phyloP scores from a whole-genome alignment of 1,140 invertebrate genomes.

The Trichoplusia ni region DNA sequence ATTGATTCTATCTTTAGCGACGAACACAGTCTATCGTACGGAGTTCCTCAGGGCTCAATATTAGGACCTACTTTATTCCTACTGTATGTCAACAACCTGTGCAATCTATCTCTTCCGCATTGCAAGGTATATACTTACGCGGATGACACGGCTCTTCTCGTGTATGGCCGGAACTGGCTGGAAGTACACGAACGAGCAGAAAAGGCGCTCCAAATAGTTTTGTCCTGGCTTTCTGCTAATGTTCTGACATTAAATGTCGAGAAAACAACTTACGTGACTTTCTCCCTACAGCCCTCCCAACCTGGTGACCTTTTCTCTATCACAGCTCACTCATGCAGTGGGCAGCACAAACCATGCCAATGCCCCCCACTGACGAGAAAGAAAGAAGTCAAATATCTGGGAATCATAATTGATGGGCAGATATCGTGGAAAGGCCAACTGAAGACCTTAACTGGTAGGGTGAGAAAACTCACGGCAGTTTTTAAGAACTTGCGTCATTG shows the following conservation, averaged over 20 bases:
- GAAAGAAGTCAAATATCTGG: constrained; percentile 9
- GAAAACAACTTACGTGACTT: neutral
- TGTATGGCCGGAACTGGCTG: too few relatives aligned
- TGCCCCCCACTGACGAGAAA: neutral
- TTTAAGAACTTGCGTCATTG: neutral
- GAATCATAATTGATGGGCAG: neutral
- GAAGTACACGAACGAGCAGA: too few relatives aligned
- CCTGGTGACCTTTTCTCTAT: neutral
- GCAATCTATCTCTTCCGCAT: too few relatives aligned
- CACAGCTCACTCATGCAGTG: neutral
- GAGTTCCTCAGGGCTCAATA: too few relatives aligned
- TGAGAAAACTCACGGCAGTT: neutral
- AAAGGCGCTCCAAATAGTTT: neutral
- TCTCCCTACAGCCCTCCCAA: neutral
- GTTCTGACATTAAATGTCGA: neutral
- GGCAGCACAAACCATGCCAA: neutral
- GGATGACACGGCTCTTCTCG: too few relatives aligned
- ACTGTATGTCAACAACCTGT: too few relatives aligned
- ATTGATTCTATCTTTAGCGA: too few relatives aligned
- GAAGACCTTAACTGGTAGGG: neutral
- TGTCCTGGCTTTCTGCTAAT: neutral
- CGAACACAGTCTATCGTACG: too few relatives aligned
- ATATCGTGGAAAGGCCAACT: neutral
- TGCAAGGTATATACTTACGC: too few relatives aligned
- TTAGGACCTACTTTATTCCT: too few relatives aligned